Base-by-base conservation (phyloP, 2,797 vertebrate species). In the Gymnopithys bicolor region DNA sequence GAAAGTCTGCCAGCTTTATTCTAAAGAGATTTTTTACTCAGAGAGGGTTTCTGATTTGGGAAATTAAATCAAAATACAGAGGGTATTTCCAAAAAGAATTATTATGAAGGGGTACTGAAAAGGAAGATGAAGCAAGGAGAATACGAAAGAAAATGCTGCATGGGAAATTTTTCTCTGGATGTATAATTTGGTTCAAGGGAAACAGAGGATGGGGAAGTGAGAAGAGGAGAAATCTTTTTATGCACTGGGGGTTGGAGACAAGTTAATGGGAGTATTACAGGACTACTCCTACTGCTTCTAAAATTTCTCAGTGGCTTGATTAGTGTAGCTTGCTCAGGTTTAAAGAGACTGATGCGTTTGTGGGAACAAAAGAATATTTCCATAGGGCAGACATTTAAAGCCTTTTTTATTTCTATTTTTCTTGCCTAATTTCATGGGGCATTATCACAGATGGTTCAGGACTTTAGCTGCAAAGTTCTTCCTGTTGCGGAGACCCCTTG, bases 61-160 rank as follows among this genome's bases (percentile, higher is more conserved):
- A 95, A 90, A 35, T 74, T 80, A 58, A 70, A 92, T 87, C 46
- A 89, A 93, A 93, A 92, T 71, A 37, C 46, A 90, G 30, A 67
- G 39, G 18, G 11, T 45, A 43, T 85, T 84, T 89, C 46, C 51
- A 70, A 48, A 85, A 79, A 46, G 19, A 83, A 58, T 77, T 85
- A 39, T 85, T 91, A 60, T 58, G 27, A 87, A 58, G 37, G 5
- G 11, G 52, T 87, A 46, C 33, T 27, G 37, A 85, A 68, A 84
- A n/a, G 15, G 9, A 83, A 85, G 35, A 64, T 48, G 49, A 87
- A 92, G 23, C 8, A 13, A 23, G 11, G 27, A 85, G 14, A 74
- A 69, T 27, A 25, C 53, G n/a, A 80, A 85, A 70, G 63, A 55
- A 68, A 85, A 76, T 39, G 5, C 30, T 87, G 10, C 62, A 11